Conservation (phyloP, 2,888 invertebrate species). For the Melitaea athalia region DNA sequence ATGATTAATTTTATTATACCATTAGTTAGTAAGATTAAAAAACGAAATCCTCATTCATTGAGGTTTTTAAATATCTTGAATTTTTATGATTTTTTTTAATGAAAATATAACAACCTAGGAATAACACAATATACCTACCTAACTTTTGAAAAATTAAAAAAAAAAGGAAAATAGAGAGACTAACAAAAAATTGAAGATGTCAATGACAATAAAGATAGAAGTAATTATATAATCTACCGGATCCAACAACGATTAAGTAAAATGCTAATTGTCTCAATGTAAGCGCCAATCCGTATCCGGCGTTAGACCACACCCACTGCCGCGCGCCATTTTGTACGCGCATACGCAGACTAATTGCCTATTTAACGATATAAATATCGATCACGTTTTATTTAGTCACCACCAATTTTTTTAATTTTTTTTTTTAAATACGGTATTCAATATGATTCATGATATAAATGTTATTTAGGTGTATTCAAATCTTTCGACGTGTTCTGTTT, state of each 20-base stretch:
- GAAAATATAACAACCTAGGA: too few species aligned
- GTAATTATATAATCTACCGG: neutral
- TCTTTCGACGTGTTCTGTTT: too few species aligned
- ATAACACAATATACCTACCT: too few species aligned
- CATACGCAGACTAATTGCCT: slow-evolving; percentile 61
- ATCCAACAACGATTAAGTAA: slow-evolving; percentile 22
- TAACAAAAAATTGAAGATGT: neutral
- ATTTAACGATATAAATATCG: slow-evolving; percentile 44
- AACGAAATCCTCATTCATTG: too few species aligned
- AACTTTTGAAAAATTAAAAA: too few species aligned
- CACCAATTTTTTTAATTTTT: neutral
- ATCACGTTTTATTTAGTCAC: slow-evolving; percentile 11
- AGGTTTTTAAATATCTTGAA: too few species aligned
- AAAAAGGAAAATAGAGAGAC: too few species aligned
- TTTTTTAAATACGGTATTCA: slow-evolving; percentile 6
- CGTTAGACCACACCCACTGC: slow-evolving; percentile 65
- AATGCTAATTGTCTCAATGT: slow-evolving; percentile 31
- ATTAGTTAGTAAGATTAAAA: too few species aligned
- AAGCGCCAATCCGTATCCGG: slow-evolving; percentile 64
- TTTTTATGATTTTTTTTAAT: too few species aligned
- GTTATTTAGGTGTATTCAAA: neutral
- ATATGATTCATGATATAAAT: slow-evolving; percentile 12
- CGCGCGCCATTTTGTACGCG: slow-evolving; percentile 72
- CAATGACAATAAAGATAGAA: neutral
- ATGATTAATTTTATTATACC: too few species aligned